These are phyloP conservation scores for Erpornis zantholeuca DNA, from an alignment of 2,113 vertebrate genomes.

Conservation along the genomic window DNA sequence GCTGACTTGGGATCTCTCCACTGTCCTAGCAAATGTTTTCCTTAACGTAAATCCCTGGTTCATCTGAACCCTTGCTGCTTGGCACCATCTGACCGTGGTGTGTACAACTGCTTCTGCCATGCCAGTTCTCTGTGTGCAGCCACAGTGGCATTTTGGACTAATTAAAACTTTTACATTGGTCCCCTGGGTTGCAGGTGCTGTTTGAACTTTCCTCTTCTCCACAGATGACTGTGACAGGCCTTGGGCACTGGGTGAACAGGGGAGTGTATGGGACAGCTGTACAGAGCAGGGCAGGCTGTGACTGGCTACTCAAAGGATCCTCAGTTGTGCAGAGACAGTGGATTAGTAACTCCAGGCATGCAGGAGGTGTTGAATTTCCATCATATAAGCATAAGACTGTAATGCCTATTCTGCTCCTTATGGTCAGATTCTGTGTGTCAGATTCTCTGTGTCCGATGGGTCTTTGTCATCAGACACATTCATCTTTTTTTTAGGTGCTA, in stretches of 20 bases:
- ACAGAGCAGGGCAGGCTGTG: background rate
- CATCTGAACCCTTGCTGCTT: background rate
- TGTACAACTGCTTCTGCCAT: background rate
- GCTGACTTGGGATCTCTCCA: background rate
- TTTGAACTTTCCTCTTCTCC: background rate
- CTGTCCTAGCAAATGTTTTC: background rate
- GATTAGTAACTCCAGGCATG: background rate
- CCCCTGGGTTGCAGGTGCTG: background rate
- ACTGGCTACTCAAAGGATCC: accelerated
- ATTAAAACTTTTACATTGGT: background rate
- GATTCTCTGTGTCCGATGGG: background rate
- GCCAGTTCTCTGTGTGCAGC: background rate
- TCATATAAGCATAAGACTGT: background rate
- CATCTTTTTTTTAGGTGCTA: background rate
- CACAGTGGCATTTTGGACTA: background rate
- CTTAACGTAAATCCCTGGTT: background rate
- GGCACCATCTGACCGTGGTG: background rate
- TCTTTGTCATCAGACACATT: background rate
- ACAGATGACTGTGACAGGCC: background rate
- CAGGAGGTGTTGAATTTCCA: background rate
- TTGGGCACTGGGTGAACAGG: background rate
- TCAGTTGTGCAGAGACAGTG: background rate
- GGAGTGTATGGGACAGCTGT: background rate
- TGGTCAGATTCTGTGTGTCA: background rate
- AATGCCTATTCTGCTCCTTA: background rate